phyloP scores from a whole-genome alignment of 35 echinoderm and acorn worm species.

The Lytechinus variegatus region DNA sequence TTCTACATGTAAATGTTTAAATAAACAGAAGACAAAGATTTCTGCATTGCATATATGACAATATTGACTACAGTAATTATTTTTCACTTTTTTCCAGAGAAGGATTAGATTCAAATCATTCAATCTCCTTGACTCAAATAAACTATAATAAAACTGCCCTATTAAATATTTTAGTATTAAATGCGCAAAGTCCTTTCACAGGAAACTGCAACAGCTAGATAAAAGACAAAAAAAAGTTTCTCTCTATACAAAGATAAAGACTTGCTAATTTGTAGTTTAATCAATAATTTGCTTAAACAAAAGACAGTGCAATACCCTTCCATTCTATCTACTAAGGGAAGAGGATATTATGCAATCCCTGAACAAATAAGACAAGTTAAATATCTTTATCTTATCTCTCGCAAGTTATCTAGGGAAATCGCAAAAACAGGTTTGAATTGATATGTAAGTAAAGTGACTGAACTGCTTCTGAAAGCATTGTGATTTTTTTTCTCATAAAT shows the following conservation, averaged over 20 bases:
- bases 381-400: constrained; percentile 6
- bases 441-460: too few species aligned
- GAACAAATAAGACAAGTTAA: background rate
- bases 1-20: too few species aligned
- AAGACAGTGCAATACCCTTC: background rate
- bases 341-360: background rate
- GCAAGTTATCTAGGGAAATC: background rate
- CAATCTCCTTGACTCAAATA: too few species aligned
- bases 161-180: too few species aligned
- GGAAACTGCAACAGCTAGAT: background rate
- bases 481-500: background rate
- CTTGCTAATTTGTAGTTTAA: background rate
- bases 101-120: too few species aligned
- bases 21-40: too few species aligned
- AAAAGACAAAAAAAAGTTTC: background rate
- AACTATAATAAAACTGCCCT: too few species aligned
- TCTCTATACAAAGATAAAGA: background rate
- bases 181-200: background rate
- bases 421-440: background rate
- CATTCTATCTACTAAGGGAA: background rate
- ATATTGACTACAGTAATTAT: too few species aligned
- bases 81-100: too few species aligned
- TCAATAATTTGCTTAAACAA: background rate
- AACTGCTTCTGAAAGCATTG: background rate
- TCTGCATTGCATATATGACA: too few species aligned